Base-by-base conservation (phyloP, 2,888 invertebrate genomes). In the Capitulum mitella region DNA sequence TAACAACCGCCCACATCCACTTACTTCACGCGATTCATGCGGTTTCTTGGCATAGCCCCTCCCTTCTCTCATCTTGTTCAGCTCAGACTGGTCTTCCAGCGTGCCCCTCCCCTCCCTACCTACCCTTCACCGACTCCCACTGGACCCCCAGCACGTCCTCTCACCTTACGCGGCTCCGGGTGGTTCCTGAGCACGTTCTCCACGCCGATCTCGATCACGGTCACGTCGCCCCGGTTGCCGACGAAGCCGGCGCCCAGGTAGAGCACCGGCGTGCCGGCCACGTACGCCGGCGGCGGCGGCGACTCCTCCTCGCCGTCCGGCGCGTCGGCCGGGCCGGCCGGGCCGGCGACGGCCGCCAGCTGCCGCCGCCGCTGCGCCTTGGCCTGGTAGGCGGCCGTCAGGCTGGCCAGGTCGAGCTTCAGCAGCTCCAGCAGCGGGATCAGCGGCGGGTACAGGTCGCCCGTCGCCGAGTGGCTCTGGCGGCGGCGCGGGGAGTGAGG, bases 131-230 rank as follows among this genome's bases (percentile, higher is more conserved):
- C n/a, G n/a, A n/a, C n/a, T n/a, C n/a, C n/a, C n/a, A n/a, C n/a
- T n/a, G n/a, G n/a, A n/a, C n/a, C n/a, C n/a, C n/a, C n/a, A n/a
- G n/a, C n/a, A n/a, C n/a, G n/a, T n/a, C n/a, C n/a, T n/a, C n/a
- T 70, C 37, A 70, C 70, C 70, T 37, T 32, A 81, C 79, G 78
- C 22, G 70, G 34, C 70, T 70, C 34, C 32, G 80, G 79, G 70
- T 80, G 85, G 84, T 82, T 85, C 84, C 74, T 84, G n/a, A 80
- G 54, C 61, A 81, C 81, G 32, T 81, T 80, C 26, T 76, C 78
- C 79, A 88, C 87, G 26, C 88, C 88, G 81, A 84, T 86, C 81
- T 89, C 87, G 40, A 89, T 88, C 83, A 88, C 87, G 82, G 86
- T 87, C 6, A 88, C 87, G 83, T 88, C 88, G 10, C 89, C 89